phyloP scores from a whole-genome alignment of 1,140 invertebrate genomes.

The Drosophila pandora region DNA sequence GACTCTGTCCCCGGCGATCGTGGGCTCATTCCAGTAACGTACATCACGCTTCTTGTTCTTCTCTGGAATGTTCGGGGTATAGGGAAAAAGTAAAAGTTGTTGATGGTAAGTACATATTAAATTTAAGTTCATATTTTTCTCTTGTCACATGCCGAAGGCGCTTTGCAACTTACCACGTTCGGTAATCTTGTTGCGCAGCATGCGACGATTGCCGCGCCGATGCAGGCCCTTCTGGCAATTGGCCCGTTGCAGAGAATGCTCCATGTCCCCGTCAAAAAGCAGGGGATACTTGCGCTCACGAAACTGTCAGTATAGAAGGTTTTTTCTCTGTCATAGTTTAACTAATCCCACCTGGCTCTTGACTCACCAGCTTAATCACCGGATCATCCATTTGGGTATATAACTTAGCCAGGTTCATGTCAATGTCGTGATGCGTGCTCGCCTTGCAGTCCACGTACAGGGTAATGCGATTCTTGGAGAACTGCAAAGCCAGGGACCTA shows the following conservation, averaged over 20 bases:
- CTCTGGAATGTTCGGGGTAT: slow-evolving; percentile 50
- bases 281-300: slow-evolving; percentile 85
- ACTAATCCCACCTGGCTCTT: not conserved
- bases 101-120: not conserved
- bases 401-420: slow-evolving; percentile 76
- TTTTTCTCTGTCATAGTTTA: not conserved
- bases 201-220: slow-evolving; percentile 69
- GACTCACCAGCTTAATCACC: slow-evolving; percentile 80
- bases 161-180: slow-evolving; percentile 70
- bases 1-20: slow-evolving; percentile 51
- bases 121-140: not conserved
- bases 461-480: slow-evolving; percentile 76
- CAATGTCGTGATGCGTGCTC: slow-evolving; percentile 75
- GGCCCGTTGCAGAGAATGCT: slow-evolving; percentile 77
- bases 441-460: slow-evolving; percentile 81
- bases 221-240: slow-evolving; percentile 81
- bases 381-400: slow-evolving; percentile 83
- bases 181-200: slow-evolving; percentile 79
- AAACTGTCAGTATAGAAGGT: slow-evolving; percentile 67
- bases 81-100: not conserved
- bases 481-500: slow-evolving; percentile 76
- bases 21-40: slow-evolving; percentile 81
- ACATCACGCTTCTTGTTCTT: slow-evolving; percentile 84
- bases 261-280: slow-evolving; percentile 83
- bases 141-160: not conserved